phyloP scores from a whole-genome alignment of 2,113 vertebrate genomes.

The Pongo pygmaeus region DNA sequence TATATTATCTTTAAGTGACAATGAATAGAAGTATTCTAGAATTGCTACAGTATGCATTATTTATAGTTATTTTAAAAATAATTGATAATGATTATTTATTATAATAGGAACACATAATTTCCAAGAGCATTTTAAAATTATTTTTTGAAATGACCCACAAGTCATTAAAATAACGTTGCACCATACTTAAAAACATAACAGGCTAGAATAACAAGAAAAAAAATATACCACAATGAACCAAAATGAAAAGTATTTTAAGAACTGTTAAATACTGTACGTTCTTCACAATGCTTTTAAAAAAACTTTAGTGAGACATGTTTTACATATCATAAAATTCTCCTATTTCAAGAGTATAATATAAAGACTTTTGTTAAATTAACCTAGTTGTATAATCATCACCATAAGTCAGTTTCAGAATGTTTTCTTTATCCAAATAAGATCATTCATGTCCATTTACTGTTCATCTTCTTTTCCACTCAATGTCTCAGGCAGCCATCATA shows the following conservation, averaged over 20 bases:
- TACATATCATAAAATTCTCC: neutral
- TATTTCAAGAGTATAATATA: neutral
- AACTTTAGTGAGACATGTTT: neutral
- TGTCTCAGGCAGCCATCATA: neutral
- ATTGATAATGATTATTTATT: neutral
- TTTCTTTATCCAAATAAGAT: neutral
- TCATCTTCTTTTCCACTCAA: neutral
- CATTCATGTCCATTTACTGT: neutral
- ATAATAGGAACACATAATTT: neutral
- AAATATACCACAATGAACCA: neutral
- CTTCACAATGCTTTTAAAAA: neutral
- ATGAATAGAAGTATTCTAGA: neutral
- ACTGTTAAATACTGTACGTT: neutral
- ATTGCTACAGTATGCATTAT: neutral
- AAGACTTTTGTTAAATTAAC: neutral
- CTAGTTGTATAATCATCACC: neutral
- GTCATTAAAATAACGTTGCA: neutral
- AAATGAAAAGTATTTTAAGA: conserved; percentile 22
- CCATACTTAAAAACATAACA: neutral
- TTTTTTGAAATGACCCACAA: conserved; percentile 20
- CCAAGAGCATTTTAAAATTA: conserved; percentile 7
- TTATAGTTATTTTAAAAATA: conserved; percentile 45
- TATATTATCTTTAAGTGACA: neutral
- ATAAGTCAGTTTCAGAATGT: neutral
- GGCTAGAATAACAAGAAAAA: neutral